These are phyloP conservation scores for Hylaeus anthracinus DNA, from an alignment of 1,140 invertebrate species.

Conservation along the genomic window DNA sequence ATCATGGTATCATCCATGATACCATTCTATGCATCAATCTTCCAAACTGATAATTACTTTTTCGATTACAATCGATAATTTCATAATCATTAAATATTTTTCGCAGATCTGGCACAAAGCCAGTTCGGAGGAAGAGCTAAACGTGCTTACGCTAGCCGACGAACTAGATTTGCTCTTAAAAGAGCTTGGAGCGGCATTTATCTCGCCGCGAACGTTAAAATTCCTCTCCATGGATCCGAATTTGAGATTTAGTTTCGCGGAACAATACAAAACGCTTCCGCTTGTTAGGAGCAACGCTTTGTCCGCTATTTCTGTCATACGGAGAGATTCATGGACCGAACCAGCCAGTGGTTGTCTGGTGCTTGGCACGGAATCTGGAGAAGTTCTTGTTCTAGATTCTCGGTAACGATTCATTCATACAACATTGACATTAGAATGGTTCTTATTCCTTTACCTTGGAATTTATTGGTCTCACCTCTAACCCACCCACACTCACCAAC, in stretches of 20 bases:
- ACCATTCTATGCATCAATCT: no score
- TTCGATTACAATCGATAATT: no score
- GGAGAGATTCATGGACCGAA: constrained; percentile 76
- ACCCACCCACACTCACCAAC: no score
- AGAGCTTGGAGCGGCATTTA: constrained; percentile 72
- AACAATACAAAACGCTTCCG: constrained; percentile 73
- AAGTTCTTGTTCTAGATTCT: constrained; percentile 92
- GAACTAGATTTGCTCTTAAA: constrained; percentile 71
- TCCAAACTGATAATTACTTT: no score
- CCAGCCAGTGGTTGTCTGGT: constrained; percentile 86
- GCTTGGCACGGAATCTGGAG: constrained; percentile 92
- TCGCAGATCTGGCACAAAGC: constrained; percentile 78
- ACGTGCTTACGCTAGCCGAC: constrained; percentile 68
- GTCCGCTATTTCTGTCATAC: constrained; percentile 68
- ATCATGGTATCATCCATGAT: no score
- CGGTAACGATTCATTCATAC: constrained; percentile 55
- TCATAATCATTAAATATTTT: constrained; percentile 32
- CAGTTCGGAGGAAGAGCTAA: constrained; percentile 74
- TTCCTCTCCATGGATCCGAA: constrained; percentile 73
- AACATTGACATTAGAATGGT: background rate
- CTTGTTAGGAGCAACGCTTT: constrained; percentile 70
- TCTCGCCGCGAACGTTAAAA: constrained; percentile 76
- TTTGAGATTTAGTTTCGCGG: constrained; percentile 69
- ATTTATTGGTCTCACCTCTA: no score
- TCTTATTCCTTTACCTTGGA: no score